A percentile compares a stretch with the other conserved stretches of the same genome.
Evolutionary conservation across 30 jellyfish, hydroid and myxozoan species (phyloP).

Genomic region (Aurelia sp.): DNA sequence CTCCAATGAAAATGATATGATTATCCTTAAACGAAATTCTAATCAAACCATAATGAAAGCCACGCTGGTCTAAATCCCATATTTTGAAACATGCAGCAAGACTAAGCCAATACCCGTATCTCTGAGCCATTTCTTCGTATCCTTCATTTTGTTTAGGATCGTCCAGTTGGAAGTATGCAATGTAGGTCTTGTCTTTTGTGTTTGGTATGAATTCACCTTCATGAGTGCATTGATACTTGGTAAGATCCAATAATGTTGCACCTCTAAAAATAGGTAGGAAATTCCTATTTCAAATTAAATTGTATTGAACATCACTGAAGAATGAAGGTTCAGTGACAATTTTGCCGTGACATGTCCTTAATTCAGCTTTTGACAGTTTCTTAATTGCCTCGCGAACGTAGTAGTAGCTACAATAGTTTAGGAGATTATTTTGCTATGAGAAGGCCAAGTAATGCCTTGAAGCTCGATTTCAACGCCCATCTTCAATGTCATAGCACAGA

Average conservation of each 20-base stretch:
- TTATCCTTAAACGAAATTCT: slow-evolving; percentile 83
- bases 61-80: slow-evolving; percentile 92
- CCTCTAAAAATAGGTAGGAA: slow-evolving; percentile 26
- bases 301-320: no score
- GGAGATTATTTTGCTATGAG: no score
- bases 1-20: slow-evolving; percentile 78
- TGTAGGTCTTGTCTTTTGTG: slow-evolving; percentile 85
- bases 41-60: slow-evolving; percentile 80
- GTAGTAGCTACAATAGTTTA: no score
- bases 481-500: no score
- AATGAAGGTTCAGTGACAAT: no score
- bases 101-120: slow-evolving; percentile 42
- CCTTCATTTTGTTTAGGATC: neutral
- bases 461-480: no score
- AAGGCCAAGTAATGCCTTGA: no score
- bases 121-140: neutral
- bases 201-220: slow-evolving; percentile 80
- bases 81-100: slow-evolving; percentile 81
- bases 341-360: no score
- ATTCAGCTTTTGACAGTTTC: no score
- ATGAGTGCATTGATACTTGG: slow-evolving; percentile 76
- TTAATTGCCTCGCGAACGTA: no score
- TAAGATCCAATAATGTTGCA: slow-evolving; percentile 84
- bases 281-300: no score
- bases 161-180: slow-evolving; percentile 66